These are phyloP conservation scores for Potamarius usumacintae DNA, from an alignment of 2,113 vertebrate species.

Conservation along the genomic window DNA sequence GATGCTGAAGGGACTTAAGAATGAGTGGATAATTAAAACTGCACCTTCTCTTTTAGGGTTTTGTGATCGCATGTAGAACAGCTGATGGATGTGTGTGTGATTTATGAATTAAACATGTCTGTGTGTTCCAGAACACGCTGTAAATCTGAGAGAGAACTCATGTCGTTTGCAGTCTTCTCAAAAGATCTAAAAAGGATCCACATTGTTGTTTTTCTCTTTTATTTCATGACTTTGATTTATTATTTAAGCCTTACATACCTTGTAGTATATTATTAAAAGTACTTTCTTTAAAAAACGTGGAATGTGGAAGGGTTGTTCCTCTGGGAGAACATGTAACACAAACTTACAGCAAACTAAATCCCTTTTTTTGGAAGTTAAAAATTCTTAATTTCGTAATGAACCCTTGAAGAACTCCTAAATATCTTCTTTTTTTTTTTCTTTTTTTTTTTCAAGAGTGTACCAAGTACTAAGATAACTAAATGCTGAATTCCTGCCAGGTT, in stretches of 20 bases:
- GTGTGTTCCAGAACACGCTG: background rate
- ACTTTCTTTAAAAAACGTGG: background rate
- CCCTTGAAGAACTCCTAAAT: background rate
- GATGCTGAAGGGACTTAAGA: slow-evolving; percentile 11
- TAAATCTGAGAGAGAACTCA: background rate
- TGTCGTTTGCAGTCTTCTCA: background rate
- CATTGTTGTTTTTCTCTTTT: background rate
- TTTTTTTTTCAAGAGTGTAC: no score
- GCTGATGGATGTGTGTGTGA: background rate
- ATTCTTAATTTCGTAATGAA: background rate
- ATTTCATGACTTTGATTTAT: background rate
- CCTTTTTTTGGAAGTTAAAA: background rate
- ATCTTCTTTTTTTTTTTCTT: no score
- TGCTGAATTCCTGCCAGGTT: no score
- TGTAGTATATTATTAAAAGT: background rate
- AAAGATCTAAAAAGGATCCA: background rate
- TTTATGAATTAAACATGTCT: slow-evolving; percentile 24
- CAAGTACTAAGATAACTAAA: no score
- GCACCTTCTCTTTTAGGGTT: background rate
- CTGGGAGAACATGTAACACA: background rate
- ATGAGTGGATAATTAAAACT: slow-evolving; percentile 2
- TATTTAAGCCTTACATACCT: background rate
- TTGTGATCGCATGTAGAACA: background rate
- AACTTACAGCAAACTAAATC: background rate
- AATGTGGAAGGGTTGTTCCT: background rate